Evolutionary conservation across 2,113 vertebrate species (phyloP).

Genomic region (Mobula birostris): DNA sequence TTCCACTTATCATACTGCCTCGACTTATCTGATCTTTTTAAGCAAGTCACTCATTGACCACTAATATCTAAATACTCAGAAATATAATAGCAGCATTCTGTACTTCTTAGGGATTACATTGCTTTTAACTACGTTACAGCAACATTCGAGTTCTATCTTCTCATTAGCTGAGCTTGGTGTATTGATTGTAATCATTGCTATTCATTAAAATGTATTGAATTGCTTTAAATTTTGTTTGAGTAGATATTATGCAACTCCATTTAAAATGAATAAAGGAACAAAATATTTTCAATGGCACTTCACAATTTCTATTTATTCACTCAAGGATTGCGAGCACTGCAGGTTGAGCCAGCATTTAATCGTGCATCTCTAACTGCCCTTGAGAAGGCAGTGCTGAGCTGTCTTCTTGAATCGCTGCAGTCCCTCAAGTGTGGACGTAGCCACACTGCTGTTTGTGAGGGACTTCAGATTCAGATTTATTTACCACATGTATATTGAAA

Average conservation of each 20-base stretch:
- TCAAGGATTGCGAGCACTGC: too few relatives aligned
- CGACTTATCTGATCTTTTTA: neutral
- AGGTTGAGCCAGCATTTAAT: too few relatives aligned
- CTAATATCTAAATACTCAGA: neutral
- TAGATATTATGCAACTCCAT: neutral
- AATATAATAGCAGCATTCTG: neutral
- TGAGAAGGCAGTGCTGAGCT: too few relatives aligned
- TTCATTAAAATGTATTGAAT: constrained; percentile 13
- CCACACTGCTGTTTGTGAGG: too few relatives aligned
- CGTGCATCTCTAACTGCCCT: too few relatives aligned
- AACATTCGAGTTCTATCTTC: neutral
- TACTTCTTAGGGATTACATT: neutral
- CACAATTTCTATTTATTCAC: neutral
- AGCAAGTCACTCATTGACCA: neutral
- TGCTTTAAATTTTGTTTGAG: neutral
- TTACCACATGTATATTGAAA: too few relatives aligned
- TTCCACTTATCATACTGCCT: neutral
- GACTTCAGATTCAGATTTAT: too few relatives aligned
- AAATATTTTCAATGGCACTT: neutral
- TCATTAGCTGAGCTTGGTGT: neutral
- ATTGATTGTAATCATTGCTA: neutral
- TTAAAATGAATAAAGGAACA: neutral
- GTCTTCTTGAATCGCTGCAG: too few relatives aligned
- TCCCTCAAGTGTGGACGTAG: too few relatives aligned
- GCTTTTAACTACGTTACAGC: neutral